Percentiles rank a stretch among this genome's conserved stretches.
Conservation (phyloP, 1,140 invertebrate species). For the Polypedilum vanderplanki region DNA sequence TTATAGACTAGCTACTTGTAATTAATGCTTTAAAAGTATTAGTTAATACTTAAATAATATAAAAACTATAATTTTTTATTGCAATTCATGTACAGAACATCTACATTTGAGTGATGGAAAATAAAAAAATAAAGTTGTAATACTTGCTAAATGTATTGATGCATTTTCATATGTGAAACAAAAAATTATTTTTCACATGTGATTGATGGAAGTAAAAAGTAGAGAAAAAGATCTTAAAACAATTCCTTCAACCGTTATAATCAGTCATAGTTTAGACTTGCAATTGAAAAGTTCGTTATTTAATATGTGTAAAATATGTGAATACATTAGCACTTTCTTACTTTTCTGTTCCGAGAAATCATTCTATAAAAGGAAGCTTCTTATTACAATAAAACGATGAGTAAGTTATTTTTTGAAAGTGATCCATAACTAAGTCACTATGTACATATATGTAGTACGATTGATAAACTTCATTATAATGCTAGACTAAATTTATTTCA, state of each 20-base stretch:
- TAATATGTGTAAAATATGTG: conserved; percentile 13
- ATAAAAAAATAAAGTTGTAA: neutral
- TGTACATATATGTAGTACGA: too few species aligned
- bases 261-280: neutral
- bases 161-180: neutral
- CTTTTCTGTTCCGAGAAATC: neutral
- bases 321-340: conserved; percentile 9
- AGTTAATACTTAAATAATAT: too few species aligned
- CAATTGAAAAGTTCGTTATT: conserved; percentile 3
- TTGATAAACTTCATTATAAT: too few species aligned
- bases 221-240: neutral
- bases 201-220: neutral
- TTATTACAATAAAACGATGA: neutral
- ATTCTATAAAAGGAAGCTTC: neutral
- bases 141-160: neutral
- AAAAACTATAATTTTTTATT: too few species aligned
- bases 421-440: neutral
- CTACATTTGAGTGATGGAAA: neutral
- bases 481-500: too few species aligned
- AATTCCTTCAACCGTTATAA: neutral
- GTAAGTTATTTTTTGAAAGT: conserved; percentile 1
- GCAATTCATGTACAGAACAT: neutral
- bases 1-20: too few species aligned
- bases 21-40: too few species aligned
- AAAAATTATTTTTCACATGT: conserved; percentile 13